phyloP scores from a whole-genome alignment of 2,113 vertebrate species.

The Lepus americanus region DNA sequence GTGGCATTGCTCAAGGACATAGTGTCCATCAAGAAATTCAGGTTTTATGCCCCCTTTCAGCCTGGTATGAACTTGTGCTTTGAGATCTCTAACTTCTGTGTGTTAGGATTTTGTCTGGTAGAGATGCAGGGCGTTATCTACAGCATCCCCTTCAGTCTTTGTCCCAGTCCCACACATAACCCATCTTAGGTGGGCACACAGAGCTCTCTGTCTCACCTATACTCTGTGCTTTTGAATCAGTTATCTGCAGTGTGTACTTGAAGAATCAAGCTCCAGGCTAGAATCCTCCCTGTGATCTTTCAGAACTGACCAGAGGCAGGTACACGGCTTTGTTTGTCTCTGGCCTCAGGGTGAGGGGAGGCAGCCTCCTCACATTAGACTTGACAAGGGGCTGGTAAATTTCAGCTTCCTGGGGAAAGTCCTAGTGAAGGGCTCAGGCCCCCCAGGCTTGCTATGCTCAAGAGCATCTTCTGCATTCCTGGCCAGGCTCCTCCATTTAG shows the following conservation, averaged over 20 bases:
- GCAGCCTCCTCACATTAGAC: background rate
- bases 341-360: background rate
- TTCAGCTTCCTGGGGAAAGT: background rate
- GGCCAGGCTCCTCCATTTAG: background rate
- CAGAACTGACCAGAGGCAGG: background rate
- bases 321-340: background rate
- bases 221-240: background rate
- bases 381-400: accelerated
- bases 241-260: background rate
- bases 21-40: background rate
- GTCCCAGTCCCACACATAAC: too few species aligned
- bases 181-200: accelerated
- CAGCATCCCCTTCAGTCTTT: background rate
- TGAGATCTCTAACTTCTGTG: background rate
- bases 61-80: background rate
- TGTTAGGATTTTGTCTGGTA: background rate
- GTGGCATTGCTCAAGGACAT: background rate
- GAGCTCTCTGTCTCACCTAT: background rate
- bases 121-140: background rate
- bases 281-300: background rate
- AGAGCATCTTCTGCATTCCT: background rate
- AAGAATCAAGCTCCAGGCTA: background rate
- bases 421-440: background rate
- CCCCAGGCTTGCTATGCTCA: background rate
- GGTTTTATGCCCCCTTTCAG: background rate